phyloP scores from a whole-genome alignment of 2,797 vertebrate genomes.

The Pteronotus mesoamericanus region DNA sequence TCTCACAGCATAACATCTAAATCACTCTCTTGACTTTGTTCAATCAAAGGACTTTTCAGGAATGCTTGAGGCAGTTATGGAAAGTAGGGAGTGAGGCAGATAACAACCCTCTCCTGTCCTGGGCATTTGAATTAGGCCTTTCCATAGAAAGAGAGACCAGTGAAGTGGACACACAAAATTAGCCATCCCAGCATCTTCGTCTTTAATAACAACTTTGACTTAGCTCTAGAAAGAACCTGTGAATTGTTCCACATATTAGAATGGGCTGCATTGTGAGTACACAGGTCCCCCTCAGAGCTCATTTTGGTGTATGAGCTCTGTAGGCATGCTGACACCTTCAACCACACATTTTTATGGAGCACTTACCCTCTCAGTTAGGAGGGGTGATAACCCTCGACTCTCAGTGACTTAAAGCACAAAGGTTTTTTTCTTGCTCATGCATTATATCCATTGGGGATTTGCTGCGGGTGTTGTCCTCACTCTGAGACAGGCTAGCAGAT shows the following conservation, averaged over 20 bases:
- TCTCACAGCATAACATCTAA: neutral
- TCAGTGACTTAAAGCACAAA: neutral
- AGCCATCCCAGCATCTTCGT: neutral
- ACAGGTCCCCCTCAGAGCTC: neutral
- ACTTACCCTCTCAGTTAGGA: neutral
- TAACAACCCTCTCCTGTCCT: neutral
- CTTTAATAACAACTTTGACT: neutral
- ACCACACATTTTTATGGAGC: neutral
- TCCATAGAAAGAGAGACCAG: neutral
- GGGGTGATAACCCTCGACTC: neutral
- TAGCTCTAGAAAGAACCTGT: neutral
- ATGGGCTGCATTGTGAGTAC: neutral
- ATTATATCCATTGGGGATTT: neutral
- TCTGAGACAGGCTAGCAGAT: neutral
- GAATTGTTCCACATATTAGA: neutral
- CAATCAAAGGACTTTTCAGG: neutral
- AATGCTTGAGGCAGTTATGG: neutral
- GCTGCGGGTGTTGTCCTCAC: neutral
- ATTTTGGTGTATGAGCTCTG: neutral
- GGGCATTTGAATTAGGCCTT: neutral
- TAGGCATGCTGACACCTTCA: neutral
- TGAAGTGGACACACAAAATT: neutral
- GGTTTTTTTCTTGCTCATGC: neutral
- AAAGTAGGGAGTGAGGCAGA: neutral
- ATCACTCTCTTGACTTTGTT: neutral